Percentiles rank a stretch among this genome's conserved stretches.
phyloP scores from a whole-genome alignment of 2,113 vertebrate genomes.

The Oceanites oceanicus region DNA sequence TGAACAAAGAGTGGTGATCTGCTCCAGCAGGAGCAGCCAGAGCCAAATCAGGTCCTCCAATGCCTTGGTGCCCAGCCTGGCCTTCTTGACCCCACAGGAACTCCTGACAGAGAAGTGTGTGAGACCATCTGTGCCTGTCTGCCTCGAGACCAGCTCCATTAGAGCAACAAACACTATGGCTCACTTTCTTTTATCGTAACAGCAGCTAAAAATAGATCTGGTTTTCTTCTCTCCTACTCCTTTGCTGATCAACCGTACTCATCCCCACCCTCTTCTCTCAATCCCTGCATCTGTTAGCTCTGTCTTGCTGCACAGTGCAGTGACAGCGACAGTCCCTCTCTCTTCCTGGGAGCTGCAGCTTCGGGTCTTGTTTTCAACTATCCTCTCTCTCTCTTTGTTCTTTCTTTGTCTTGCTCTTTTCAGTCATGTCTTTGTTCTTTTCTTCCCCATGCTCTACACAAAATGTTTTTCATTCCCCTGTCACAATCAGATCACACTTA shows the following conservation, averaged over 20 bases:
- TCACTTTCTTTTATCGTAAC: background rate
- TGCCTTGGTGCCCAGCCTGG: background rate
- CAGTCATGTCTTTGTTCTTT: background rate
- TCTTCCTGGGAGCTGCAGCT: background rate
- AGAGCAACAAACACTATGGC: background rate
- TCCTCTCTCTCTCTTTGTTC: background rate
- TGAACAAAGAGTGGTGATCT: background rate
- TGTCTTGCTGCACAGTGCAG: background rate
- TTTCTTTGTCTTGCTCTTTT: background rate
- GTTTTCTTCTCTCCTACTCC: background rate
- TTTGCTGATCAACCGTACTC: background rate
- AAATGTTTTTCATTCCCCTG: background rate
- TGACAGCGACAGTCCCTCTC: background rate
- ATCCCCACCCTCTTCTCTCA: background rate
- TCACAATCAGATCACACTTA: background rate
- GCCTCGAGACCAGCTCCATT: background rate
- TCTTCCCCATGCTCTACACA: background rate
- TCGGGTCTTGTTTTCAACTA: background rate
- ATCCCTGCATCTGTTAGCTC: background rate
- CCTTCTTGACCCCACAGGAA: background rate
- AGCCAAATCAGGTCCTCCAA: background rate
- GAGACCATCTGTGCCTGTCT: slow-evolving; percentile 1
- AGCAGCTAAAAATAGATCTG: background rate
- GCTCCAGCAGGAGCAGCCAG: background rate
- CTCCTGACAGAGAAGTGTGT: background rate